Base-by-base conservation (phyloP, 2,888 invertebrate species). In the Andrena chrysosceles region DNA sequence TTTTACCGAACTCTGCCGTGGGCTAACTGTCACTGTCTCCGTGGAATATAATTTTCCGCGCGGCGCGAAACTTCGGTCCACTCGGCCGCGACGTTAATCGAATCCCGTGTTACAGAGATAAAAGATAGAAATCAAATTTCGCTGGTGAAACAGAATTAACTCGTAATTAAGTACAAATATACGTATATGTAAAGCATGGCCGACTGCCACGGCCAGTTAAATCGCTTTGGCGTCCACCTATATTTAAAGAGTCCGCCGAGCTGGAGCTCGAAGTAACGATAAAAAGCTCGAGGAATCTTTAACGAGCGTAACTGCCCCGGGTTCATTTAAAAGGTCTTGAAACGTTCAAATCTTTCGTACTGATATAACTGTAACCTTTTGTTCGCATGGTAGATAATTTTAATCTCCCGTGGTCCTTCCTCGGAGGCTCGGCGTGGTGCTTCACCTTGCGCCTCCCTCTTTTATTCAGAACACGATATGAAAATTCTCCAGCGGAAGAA, bases 101-200 rank as follows among this genome's bases (percentile, higher is more conserved):
- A 83, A 64, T 77, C 67, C 67, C 52, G 56, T 56, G 69, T 63
- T 49, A 72, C 56, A 35, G 20, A 60, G 52, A 49, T 49, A 48
- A 63, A 72, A 67, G 69, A 70, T 64, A 54, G 26, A 49, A 48
- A 74, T 70, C 63, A 10, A 73, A 68, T 59, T 63, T 67, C 35
- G 4, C 2, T 13, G 20, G n/a, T 4, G 13, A 20, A 66, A 49
- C 31, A 13, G 20, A 48, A 63, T 69, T 62, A 59, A 60, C 33
- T 20, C n/a, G 20, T n/a, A 56, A 56, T 66, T 66, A 35, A 79
- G 69, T 66, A 48, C 20, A 16, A 62, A 29, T 20, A 20, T 6
- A 48, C 4, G 56, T 13, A 26, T 8, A 33, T 13, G 23, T 29
- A n/a, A n/a, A 16, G 29, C 48, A 26, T 10, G 70, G n/a, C 4